phyloP scores from a whole-genome alignment of 2,888 invertebrate species.

The Melanostoma scalare region DNA sequence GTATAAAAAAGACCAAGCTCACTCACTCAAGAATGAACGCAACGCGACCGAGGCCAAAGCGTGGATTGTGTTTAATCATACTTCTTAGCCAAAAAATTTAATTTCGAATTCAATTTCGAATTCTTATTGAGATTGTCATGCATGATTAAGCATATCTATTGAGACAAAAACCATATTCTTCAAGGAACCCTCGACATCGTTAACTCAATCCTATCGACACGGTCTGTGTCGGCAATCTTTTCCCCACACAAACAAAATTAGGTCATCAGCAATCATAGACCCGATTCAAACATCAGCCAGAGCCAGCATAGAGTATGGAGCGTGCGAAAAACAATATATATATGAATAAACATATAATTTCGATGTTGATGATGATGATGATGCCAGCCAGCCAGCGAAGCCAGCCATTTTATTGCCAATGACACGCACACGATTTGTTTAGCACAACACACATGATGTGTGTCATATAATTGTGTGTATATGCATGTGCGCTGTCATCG shows the following conservation, averaged over 20 bases:
- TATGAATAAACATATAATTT: neutral
- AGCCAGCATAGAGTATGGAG: neutral
- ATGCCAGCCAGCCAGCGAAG: slow-evolving; percentile 7
- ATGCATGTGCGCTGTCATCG: slow-evolving; percentile 50
- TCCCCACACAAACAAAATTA: slow-evolving; percentile 26
- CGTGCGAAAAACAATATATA: neutral
- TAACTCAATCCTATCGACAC: slow-evolving; percentile 14
- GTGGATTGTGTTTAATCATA: too few species aligned
- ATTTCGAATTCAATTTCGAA: too few species aligned
- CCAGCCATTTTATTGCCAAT: slow-evolving; percentile 34
- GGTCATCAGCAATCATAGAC: slow-evolving; percentile 42
- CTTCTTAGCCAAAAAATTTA: too few species aligned
- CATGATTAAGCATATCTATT: too few species aligned
- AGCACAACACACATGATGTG: neutral
- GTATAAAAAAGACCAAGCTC: too few species aligned
- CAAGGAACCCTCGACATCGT: neutral
- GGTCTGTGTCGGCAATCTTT: slow-evolving; percentile 28
- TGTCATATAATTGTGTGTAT: neutral
- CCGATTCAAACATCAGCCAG: slow-evolving; percentile 30
- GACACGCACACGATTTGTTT: slow-evolving; percentile 38
- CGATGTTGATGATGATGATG: slow-evolving; percentile 3
- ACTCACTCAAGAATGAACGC: too few species aligned
- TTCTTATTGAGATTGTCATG: too few species aligned
- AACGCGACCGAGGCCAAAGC: too few species aligned
- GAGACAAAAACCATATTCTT: too few species aligned